Evolutionary conservation across 2,797 vertebrate species (phyloP).

Genomic region (Etheostoma nigrum): DNA sequence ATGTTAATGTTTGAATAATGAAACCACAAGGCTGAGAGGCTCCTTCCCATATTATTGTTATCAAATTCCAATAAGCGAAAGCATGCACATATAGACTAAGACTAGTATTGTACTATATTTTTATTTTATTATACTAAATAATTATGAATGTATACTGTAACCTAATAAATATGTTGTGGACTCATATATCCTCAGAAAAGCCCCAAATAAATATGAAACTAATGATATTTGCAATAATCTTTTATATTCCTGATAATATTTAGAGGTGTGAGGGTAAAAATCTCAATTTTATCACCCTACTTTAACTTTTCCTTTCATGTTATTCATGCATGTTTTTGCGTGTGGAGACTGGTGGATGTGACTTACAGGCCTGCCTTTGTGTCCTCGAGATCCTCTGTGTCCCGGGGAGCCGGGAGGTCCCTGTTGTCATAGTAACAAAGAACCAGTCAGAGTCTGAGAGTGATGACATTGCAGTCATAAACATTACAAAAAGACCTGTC

Average conservation of each 20-base stretch:
- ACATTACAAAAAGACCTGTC: background rate
- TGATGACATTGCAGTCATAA: background rate
- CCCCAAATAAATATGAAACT: background rate
- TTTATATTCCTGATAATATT: background rate
- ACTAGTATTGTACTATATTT: background rate
- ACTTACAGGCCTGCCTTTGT: constrained; percentile 95
- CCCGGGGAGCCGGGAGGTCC: constrained; percentile 94
- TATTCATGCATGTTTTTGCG: background rate
- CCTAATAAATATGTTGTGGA: background rate
- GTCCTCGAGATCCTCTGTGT: constrained; percentile 90
- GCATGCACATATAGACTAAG: background rate
- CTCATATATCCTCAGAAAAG: background rate
- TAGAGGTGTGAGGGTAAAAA: background rate
- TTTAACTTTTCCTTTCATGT: background rate
- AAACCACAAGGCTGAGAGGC: background rate
- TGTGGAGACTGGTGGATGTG: background rate
- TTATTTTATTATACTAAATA: background rate
- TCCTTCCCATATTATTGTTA: background rate
- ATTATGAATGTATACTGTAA: background rate
- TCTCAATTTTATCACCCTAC: background rate
- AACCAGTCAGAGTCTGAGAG: background rate
- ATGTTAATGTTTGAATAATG: no score
- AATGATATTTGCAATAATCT: background rate
- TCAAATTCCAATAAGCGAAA: background rate
- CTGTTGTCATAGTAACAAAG: constrained; percentile 73